Evolutionary conservation across 2,113 vertebrate species (phyloP), one percentile per base, ranked within the genome.

Genomic region (Ochotona princeps): DNA sequence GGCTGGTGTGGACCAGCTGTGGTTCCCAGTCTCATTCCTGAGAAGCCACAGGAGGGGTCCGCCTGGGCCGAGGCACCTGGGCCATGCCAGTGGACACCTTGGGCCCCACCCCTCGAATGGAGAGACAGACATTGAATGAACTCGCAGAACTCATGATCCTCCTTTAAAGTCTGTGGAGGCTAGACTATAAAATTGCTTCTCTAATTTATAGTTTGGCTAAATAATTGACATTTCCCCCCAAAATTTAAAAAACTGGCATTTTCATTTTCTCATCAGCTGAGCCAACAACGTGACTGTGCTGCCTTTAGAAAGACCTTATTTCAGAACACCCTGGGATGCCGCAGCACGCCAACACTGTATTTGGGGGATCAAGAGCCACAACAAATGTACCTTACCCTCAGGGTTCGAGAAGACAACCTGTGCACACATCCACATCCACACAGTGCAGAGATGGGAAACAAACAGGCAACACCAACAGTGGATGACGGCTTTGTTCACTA

Each of bases 141-240:
- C n/a, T 0, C 44, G 61, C 32, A 66, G 47, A 69, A 81, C 1
- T n/a, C n/a, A 82, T 17, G 70, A 51, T n/a, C 67, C 54, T 72
- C 81, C 70, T 57, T 78, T 78, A 95, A 89, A 32, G 57, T 69
- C 87, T 73, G 38, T 47, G 9, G 32, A n/a, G 85, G 84, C 66
- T 44, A 60, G 51, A 90, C 61, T 32, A 74, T 18, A 69, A 87
- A 83, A 35, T 63, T 7, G n/a, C 47, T 90, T 47, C 65, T 85
- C 21, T 74, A n/a, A 32, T 75, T 69, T 89, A 67, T 73, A 38
- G 49, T 44, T 74, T 75, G 69, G n/a, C 11, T 75, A 49, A 73
- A 84, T 61, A 85, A 74, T 2, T 65, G 44, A 7, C 8, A 32
- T 32, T 8, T 69, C 92, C 61, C 32, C 74, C 32, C 89, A 70